Evolutionary conservation across 2,113 vertebrate species (phyloP).

Genomic region (Helogale parvula): DNA sequence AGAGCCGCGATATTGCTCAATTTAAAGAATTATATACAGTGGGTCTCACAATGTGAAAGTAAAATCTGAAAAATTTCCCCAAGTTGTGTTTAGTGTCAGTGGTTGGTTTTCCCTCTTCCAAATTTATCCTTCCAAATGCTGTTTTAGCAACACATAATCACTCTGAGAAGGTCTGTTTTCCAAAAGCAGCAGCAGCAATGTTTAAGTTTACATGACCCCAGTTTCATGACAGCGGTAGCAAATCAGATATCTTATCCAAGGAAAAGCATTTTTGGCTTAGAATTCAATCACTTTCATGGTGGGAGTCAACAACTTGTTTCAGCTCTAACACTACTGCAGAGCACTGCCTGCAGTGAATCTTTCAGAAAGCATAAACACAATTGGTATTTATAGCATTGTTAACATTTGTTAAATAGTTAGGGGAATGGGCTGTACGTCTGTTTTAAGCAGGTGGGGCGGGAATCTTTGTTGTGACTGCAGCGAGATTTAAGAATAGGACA

Average conservation of each 20-base stretch:
- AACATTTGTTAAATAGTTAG: constrained; percentile 87
- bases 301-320: constrained; percentile 85
- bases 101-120: constrained; percentile 75
- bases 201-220: constrained; percentile 87
- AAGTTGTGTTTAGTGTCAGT: constrained; percentile 73
- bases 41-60: constrained; percentile 5
- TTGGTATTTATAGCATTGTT: constrained; percentile 88
- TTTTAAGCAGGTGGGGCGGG: constrained; percentile 79
- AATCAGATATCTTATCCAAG: constrained; percentile 87
- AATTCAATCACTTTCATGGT: constrained; percentile 81
- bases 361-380: constrained; percentile 86
- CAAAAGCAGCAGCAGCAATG: constrained; percentile 80
- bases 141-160: constrained; percentile 77
- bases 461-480: constrained; percentile 76
- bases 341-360: constrained; percentile 85
- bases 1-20: background rate
- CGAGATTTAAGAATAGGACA: constrained; percentile 72
- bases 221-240: constrained; percentile 86
- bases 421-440: constrained; percentile 72
- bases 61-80: constrained; percentile 63
- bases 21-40: constrained; percentile 21
- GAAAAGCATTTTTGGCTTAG: constrained; percentile 87
- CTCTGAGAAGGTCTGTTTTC: constrained; percentile 79
- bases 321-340: constrained; percentile 81
- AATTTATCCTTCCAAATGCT: constrained; percentile 81